Conservation (phyloP, 2,113 vertebrate species). For the Pangasianodon hypophthalmus region DNA sequence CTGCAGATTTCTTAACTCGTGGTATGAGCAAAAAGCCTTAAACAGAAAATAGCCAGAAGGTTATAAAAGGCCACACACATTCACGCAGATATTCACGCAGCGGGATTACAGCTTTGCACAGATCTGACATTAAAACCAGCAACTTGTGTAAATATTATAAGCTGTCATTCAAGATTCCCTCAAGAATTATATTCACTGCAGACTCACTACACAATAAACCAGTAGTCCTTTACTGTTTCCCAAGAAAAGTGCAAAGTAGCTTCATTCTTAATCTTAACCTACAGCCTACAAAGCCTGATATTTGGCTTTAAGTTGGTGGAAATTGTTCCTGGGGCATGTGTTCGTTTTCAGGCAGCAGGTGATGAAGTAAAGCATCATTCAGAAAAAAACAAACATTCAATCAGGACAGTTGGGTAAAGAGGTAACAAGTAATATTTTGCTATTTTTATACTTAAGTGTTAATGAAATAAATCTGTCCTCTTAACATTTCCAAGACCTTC, state of each 20-base stretch:
- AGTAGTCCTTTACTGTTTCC: not conserved
- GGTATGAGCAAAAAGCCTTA: not conserved
- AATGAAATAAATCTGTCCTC: no score
- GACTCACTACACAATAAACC: not conserved
- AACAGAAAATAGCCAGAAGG: not conserved
- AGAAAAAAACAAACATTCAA: not conserved
- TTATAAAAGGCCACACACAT: not conserved
- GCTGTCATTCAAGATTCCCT: no score
- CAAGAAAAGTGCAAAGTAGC: not conserved
- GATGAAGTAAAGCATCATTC: no score
- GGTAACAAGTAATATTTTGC: no score
- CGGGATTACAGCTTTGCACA: not conserved
- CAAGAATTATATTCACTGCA: rapidly evolving
- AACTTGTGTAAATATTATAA: not conserved
- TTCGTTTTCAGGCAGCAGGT: not conserved
- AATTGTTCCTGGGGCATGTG: not conserved
- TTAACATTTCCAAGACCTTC: no score
- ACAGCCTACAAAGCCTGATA: not conserved
- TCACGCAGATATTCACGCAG: not conserved
- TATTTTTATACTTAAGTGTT: not conserved
- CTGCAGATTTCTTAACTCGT: slow-evolving; percentile 15
- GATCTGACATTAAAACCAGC: not conserved
- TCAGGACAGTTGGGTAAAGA: not conserved
- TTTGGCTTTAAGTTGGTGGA: not conserved
- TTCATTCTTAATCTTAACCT: not conserved